These are phyloP conservation scores for Dissostichus mawsoni DNA, from an alignment of 2,113 vertebrate species.

Conservation along the genomic window DNA sequence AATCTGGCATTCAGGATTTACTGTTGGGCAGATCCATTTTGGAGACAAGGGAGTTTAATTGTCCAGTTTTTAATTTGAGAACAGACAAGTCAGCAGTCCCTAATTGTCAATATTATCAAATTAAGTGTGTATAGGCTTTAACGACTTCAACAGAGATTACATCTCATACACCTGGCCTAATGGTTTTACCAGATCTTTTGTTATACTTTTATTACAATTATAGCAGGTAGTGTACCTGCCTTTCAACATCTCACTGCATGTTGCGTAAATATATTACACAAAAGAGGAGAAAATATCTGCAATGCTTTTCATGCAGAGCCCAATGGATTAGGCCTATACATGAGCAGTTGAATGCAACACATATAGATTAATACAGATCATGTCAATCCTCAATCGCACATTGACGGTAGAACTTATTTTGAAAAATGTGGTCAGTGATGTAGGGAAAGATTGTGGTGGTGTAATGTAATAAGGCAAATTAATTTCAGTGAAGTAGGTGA, in stretches of 20 bases:
- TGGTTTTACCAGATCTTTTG: neutral
- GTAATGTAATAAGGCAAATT: slow-evolving; percentile 9
- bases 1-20: slow-evolving; percentile 18
- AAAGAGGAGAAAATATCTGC: neutral
- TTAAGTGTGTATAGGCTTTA: neutral
- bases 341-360: neutral
- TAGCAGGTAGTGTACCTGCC: neutral
- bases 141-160: neutral
- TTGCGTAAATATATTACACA: neutral
- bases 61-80: slow-evolving; percentile 21
- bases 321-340: neutral
- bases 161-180: neutral
- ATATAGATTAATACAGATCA: neutral
- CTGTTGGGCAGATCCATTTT: neutral
- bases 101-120: slow-evolving; percentile 10
- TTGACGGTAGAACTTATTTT: neutral
- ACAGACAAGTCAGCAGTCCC: neutral
- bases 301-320: neutral
- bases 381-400: neutral
- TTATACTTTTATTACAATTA: neutral
- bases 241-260: neutral
- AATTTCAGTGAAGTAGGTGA: neutral
- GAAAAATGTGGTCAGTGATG: slow-evolving; percentile 9
- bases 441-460: slow-evolving; percentile 8
- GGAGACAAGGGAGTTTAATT: neutral